Evolutionary conservation across 2,888 invertebrate species (phyloP), one percentile per base, ranked within the genome.

Genomic region (Mythimna impura): DNA sequence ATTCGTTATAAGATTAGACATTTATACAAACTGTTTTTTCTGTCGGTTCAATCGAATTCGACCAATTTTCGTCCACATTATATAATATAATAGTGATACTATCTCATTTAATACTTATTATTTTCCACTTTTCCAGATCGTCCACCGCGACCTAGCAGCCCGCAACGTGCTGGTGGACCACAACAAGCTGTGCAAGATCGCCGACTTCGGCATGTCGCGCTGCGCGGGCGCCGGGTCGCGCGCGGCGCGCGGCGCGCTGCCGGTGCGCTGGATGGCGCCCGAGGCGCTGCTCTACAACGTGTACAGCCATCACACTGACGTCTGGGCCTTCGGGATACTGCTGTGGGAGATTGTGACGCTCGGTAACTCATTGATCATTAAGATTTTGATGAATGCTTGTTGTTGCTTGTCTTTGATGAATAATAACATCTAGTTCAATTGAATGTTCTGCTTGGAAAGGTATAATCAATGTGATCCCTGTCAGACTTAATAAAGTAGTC

Each of bases 281-380:
- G 98, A 98, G 92, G 97, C 98, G 0, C 93, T 98, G 78, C 97
- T 98, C 66, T 98, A 98, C 90, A 97, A 98, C 76, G 96, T 98
- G 60, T 98, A 98, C 92, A 98, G 98, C 73, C 97, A 97, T 47
- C 98, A 98, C 90, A 98, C 98, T 0, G 98, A 98, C 87, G 98
- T 98, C 6, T 98, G 98, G 98, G 98, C 98, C 52, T 98, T 98
- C 89, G 98, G 98, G 25, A 98, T 98, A 67, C 96, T 98, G 57
- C 96, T 98, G 86, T 98, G 98, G 98, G 98, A 98, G 94, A 98
- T 98, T 77, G 98, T 98, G 57, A 98, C 98, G 12, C 96, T 98
- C 85, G 98, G 98, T 98, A 86, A 87, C 88, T 85, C 22, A 12
- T 55, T 25, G 14, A 52, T 22, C 10, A n/a, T n/a, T 52, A 1